Evolutionary conservation across 2,113 vertebrate species (phyloP).

Genomic region (Tetraodon nigroviridis): DNA sequence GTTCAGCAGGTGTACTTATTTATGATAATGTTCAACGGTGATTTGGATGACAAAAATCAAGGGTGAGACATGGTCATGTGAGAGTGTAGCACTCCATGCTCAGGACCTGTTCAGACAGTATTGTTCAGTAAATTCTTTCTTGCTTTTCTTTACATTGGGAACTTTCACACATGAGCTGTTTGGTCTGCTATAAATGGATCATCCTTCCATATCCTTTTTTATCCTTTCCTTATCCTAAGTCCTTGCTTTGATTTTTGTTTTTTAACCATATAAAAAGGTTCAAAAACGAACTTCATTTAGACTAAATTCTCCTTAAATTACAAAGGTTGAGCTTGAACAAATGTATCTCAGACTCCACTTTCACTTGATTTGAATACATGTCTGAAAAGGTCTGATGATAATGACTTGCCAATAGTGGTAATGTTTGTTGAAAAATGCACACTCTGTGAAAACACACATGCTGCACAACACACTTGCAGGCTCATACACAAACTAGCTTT

Average conservation of each 20-base stretch:
- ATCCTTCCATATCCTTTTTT: neutral
- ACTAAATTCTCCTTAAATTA: neutral
- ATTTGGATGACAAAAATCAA: conserved; percentile 35
- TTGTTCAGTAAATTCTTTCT: conserved; percentile 19
- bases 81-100: conserved; percentile 65
- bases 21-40: conserved; percentile 29
- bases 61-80: conserved; percentile 49
- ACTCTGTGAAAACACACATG: conserved; percentile 70
- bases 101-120: conserved; percentile 55
- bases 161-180: neutral
- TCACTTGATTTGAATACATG: conserved; percentile 20
- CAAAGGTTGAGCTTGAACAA: neutral
- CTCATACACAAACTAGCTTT: conserved; percentile 11
- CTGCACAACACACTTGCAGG: conserved; percentile 42
- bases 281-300: too few species aligned
- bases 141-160: neutral
- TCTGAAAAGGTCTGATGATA: conserved; percentile 56
- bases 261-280: too few species aligned
- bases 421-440: conserved; percentile 56
- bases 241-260: neutral
- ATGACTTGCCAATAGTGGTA: conserved; percentile 44
- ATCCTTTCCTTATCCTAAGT: too few species aligned
- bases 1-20: conserved; percentile 58
- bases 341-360: neutral
- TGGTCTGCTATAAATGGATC: neutral